Evolutionary conservation across 1,140 invertebrate genomes (phyloP), one percentile per base, ranked within the genome.

Genomic region (Dreissena rostriformis): DNA sequence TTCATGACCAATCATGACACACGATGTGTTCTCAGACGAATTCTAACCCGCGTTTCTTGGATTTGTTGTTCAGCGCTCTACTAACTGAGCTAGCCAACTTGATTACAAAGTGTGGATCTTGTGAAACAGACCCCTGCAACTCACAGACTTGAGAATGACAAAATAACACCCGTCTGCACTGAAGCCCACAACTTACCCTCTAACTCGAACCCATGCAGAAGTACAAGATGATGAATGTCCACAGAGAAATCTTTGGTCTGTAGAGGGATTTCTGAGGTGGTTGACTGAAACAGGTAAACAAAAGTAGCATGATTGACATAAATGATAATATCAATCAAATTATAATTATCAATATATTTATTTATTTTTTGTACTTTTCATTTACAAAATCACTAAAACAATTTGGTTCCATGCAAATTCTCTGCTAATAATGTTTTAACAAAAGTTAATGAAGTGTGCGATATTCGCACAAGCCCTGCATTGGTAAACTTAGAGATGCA

Each of bases 191-290:
- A 29, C 28, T 39, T 89, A 93, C 93, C 93, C 90, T 94, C 92
- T n/a, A 94, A 81, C 63, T 94, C 91, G 84, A 95, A 97, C 24
- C 96, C 96, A 92, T 96, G 96, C 0, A 98, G 92, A 12, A 98
- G 93, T 11, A 98, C 96, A 74, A 98, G 94, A 94, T 98, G 97
- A 19, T 97, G 93, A 0, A 96, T 95, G 93, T 98, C 97, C 94
- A 97, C 97, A 0, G 97, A 97, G 92, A 98, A 99, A 90, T 98
- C 98, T 92, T 98, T 98, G 7, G 96, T 96, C 82, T 97, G 96
- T 0, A 96, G 96, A 0, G 95, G 95, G 29, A 83, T 71, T 39
- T 85, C 89, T 61, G 52, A 61, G 29, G 78, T 97, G 15, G 97
- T 97, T 17, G 97, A 96, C 92, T 97, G 96, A 89, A 61, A 83